Percentiles rank a stretch among this genome's conserved stretches.
Conservation (phyloP, 1,140 invertebrate species). For the Bombyx mandarina region DNA sequence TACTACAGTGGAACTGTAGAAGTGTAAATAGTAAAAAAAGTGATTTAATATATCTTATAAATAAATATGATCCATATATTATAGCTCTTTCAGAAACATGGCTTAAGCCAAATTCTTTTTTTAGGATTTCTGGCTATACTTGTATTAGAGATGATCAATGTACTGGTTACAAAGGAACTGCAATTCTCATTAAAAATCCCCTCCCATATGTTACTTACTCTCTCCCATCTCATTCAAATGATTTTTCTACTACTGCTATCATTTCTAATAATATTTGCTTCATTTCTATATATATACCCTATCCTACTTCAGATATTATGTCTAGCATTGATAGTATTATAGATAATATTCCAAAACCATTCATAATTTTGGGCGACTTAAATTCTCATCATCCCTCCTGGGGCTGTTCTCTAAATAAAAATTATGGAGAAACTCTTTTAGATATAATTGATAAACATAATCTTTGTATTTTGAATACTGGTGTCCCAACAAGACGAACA, state of each 20-base stretch:
- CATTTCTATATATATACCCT: conserved; percentile 8
- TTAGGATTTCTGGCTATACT: conserved; percentile 15
- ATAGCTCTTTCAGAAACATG: conserved; percentile 20
- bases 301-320: conserved; percentile 6
- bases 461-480: too few relatives aligned
- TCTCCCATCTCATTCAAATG: conserved; percentile 1
- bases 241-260: conserved; percentile 5
- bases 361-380: conserved; percentile 4
- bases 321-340: conserved; percentile 2
- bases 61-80: too few relatives aligned
- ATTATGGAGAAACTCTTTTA: too few relatives aligned
- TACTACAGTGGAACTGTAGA: too few relatives aligned
- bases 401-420: too few relatives aligned
- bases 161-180: conserved; percentile 9
- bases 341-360: conserved; percentile 2
- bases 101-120: conserved; percentile 13
- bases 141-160: conserved; percentile 13
- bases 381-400: conserved; percentile 10
- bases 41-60: too few relatives aligned
- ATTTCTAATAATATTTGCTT: conserved; percentile 5
- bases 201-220: neutral
- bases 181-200: conserved; percentile 11
- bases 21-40: too few relatives aligned
- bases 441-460: too few relatives aligned
- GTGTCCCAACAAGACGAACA: too few relatives aligned